Evolutionary conservation across 2,797 vertebrate genomes (phyloP), one percentile per base, ranked within the genome.

Genomic region (Enteromius paludinosus): DNA sequence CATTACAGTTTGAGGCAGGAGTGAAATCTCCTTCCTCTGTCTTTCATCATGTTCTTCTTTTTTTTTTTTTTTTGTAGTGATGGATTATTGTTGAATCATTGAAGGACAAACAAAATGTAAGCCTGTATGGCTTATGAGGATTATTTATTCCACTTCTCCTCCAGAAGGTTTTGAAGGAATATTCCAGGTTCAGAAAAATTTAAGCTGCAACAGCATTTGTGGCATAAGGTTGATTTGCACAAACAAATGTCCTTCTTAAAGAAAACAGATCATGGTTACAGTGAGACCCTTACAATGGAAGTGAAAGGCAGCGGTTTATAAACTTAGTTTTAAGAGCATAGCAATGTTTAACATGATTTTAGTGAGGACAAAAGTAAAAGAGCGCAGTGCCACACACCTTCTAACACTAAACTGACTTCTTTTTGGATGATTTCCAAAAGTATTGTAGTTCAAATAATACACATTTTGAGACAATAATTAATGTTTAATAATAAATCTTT

Each of bases 1-100:
- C 0, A 33, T 98, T 77, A 93, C 89, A 5, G 90, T 97, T 82
- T 96, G 95, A 93, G 90, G 70, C 52, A 61, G 49, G 54, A 65
- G 64, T 77, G 20, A 33, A n/a, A 7, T 20, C 30, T 38, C 33
- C 20, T 33, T 41, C 35, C 3, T 30, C 30, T 56, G 43, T n/a
- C 59, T 62, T 43, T 61, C 54, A 47, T 61, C 28, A 33, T 54
- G 8, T 47, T 49, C 12, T 45, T 45, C 12, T 41, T 41, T 41
- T 41, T 41, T 38, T 1, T 7, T 56, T 54, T 49, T 73, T 49
- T 30, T 69, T 65, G 38, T 49, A 23, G 41, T 69, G 62, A 66
- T 59, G 65, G 66, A 25, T 68, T 18, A 78, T 71, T 49, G 33
- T 75, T 73, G 41, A 75, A 64, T 61, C 72, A 72, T 69, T 28